Base-by-base conservation (phyloP, 2,113 vertebrate genomes). In the Clupea harengus region DNA sequence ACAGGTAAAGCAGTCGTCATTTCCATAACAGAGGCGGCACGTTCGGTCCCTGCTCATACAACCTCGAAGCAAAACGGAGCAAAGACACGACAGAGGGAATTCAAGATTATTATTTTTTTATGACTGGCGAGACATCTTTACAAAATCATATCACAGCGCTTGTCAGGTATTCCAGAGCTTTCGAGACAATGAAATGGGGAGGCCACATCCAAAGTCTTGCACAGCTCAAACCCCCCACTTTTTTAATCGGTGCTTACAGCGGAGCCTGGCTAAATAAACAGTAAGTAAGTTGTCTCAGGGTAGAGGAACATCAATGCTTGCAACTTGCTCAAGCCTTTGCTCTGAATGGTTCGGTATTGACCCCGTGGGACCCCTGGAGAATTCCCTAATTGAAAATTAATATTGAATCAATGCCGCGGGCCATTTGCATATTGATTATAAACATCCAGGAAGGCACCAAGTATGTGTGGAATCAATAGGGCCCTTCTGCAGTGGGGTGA, bases 371-470 rank as follows among this genome's bases (percentile, higher is more conserved):
- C 96, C 97, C 97, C 97, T 94, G 87, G 97, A 98, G 98, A 96
- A 96, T 97, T 97, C 95, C 95, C 97, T 99, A 99, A 99, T 99
- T 99, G 98, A 99, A 99, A 99, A 99, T 99, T 99, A 99, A 99
- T 99, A 99, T 97, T 87, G 93, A 97, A 99, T 99, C 98, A 95
- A 99, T 99, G 96, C 96, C 91, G 94, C 82, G 93, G 95, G 95
- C 96, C 93, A 99, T 99, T 99, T 99, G 97, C 98, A 99, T 99
- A 99, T 99, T 99, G 98, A 99, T 99, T 97, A 98, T 96, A 98
- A 99, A 98, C 97, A 97, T 97, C 96, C 97, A 96, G 93, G 96
- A 98, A 99, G 97, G 97, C 97, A 97, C 96, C 95, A 93, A 97
- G 97, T 96, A 96, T 96, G 96, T 94, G 91, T 92, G 91, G 93